Evolutionary conservation across 2,797 vertebrate species (phyloP).

Genomic region (Adrianichthys oophorus): DNA sequence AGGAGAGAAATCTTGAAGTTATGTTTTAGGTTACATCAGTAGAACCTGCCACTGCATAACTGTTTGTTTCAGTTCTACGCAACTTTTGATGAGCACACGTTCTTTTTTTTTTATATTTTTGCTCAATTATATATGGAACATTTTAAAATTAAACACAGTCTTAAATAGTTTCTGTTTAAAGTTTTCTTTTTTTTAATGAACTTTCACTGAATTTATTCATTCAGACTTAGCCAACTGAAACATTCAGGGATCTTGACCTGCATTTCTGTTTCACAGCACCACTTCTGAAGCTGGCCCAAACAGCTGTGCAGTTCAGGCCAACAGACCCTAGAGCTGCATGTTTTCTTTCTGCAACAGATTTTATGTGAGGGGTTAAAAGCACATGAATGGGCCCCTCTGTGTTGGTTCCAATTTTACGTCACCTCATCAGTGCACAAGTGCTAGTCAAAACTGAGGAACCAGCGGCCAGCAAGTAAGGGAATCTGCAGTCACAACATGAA

Average conservation of each 20-base stretch:
- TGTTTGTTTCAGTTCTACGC: background rate
- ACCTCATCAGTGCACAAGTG: slow-evolving; percentile 49
- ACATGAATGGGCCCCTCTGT: slow-evolving; percentile 76
- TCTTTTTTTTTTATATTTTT: background rate
- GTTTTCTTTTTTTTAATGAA: background rate
- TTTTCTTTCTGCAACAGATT: slow-evolving; percentile 77
- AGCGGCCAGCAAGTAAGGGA: slow-evolving; percentile 23
- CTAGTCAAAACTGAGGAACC: slow-evolving; percentile 47
- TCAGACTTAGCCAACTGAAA: slow-evolving; percentile 5
- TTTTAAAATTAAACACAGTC: background rate
- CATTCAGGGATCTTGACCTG: slow-evolving; percentile 13
- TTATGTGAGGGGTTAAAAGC: slow-evolving; percentile 71
- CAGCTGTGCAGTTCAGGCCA: slow-evolving; percentile 64
- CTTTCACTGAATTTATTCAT: background rate
- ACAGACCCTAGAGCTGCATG: slow-evolving; percentile 52
- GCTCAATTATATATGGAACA: background rate
- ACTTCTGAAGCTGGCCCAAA: slow-evolving; percentile 45
- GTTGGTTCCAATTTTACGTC: slow-evolving; percentile 65
- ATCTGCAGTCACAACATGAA: background rate
- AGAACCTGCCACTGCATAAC: background rate
- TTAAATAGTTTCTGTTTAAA: background rate
- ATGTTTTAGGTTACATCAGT: slow-evolving; percentile 10
- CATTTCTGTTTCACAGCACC: slow-evolving; percentile 12
- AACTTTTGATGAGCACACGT: background rate
- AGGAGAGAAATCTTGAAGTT: slow-evolving; percentile 16